Percentiles rank a stretch among this genome's conserved stretches.
Conservation (phyloP, 2,113 vertebrate species). For the Tupaia tana region DNA sequence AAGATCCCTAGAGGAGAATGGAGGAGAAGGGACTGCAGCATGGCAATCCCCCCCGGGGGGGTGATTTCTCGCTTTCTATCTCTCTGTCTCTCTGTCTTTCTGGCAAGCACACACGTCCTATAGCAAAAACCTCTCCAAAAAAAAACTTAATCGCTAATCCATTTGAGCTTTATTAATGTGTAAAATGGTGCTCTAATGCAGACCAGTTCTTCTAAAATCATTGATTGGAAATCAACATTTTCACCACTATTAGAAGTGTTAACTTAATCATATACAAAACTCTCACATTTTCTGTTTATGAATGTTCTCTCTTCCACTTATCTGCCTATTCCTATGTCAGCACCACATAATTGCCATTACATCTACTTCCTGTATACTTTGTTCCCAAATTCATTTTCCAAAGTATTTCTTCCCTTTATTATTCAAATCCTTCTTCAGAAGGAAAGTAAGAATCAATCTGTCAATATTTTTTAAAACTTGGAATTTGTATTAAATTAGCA, state of each 20-base stretch:
- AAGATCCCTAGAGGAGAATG: too few species aligned
- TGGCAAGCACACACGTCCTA: too few species aligned
- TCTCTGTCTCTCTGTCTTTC: too few species aligned
- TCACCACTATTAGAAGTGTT: conserved; percentile 42
- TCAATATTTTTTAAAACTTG: conserved; percentile 27
- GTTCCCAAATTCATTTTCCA: fast-evolving
- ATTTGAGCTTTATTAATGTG: conserved; percentile 18
- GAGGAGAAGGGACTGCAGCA: too few species aligned
- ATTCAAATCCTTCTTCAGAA: neutral
- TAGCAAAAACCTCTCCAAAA: too few species aligned
- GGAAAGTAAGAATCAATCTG: conserved; percentile 38
- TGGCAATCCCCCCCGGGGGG: too few species aligned
- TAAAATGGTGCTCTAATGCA: conserved; percentile 62
- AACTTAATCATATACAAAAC: neutral
- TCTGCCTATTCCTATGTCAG: neutral
- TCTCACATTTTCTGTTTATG: conserved; percentile 1
- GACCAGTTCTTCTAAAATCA: conserved; percentile 23
- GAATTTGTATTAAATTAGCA: neutral
- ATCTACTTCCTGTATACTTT: neutral
- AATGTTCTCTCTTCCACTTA: conserved; percentile 21
- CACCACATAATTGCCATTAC: neutral
- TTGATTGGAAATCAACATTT: conserved; percentile 62
- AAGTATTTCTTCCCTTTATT: neutral
- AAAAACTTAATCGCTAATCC: conserved; percentile 27
- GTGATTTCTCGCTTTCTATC: too few species aligned